Percentiles rank a stretch among this genome's conserved stretches.
phyloP scores from a whole-genome alignment of 64 coral and sea anemone genomes.

The Astreopora myriophthalma region DNA sequence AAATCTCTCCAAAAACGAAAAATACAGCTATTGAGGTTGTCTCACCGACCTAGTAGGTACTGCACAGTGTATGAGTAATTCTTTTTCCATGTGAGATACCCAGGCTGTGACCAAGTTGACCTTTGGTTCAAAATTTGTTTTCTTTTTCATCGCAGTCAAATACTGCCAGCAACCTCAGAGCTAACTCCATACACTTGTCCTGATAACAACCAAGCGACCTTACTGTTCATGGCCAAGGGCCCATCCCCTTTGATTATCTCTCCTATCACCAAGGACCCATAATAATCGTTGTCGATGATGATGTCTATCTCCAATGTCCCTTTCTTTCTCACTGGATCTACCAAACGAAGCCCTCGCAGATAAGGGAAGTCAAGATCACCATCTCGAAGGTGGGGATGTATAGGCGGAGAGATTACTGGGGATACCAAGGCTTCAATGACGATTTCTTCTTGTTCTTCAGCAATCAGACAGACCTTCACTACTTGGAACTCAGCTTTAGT shows the following conservation, averaged over 20 bases:
- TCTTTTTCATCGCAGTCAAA: too few relatives aligned
- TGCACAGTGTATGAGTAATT: too few relatives aligned
- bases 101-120: too few relatives aligned
- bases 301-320: neutral
- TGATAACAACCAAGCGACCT: slow-evolving; percentile 62
- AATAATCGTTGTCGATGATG: slow-evolving; percentile 20
- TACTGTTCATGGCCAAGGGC: neutral
- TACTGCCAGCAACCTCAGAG: too few relatives aligned
- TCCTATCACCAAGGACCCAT: neutral
- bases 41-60: too few relatives aligned
- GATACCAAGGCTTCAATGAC: neutral
- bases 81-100: too few relatives aligned
- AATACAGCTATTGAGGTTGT: too few relatives aligned
- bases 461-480: neutral
- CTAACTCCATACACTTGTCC: too few relatives aligned
- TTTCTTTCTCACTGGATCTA: neutral
- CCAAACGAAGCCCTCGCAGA: neutral
- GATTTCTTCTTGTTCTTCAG: neutral
- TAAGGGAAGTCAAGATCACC: neutral
- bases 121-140: too few relatives aligned
- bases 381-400: neutral
- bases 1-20: too few relatives aligned
- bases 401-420: neutral
- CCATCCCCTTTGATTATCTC: neutral
- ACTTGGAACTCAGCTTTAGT: neutral